phyloP scores from a whole-genome alignment of 2,113 vertebrate genomes.

The Scortum barcoo region DNA sequence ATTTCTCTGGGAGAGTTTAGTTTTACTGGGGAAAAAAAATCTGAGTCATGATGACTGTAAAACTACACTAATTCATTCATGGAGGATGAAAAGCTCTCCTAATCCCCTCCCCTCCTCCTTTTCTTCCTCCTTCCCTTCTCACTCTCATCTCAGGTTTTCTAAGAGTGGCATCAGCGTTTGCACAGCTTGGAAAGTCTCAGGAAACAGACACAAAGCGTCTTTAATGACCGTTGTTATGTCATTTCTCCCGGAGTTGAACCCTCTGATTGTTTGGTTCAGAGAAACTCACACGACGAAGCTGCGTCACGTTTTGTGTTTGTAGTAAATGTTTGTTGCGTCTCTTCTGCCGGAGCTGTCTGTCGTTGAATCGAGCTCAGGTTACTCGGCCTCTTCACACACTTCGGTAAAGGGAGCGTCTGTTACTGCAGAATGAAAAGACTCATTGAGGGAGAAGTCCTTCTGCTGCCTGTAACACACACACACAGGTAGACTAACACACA shows the following conservation, averaged over 20 bases:
- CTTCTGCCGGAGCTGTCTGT: background rate
- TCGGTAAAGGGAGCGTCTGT: conserved; percentile 46
- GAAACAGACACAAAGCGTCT: conserved; percentile 2
- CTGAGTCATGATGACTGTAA: conserved; percentile 21
- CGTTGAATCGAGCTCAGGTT: conserved; percentile 28
- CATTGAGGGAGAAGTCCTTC: conserved; percentile 65
- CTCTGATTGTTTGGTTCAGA: background rate
- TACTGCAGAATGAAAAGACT: conserved; percentile 66
- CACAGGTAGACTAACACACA: conserved; percentile 12
- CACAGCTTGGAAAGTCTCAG: background rate
- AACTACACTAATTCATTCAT: background rate
- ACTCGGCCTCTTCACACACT: background rate
- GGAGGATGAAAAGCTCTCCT: background rate
- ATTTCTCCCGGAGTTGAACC: background rate
- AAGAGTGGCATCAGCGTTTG: background rate
- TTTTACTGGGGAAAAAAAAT: too few relatives aligned
- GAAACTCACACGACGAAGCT: too few relatives aligned
- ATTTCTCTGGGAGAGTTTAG: background rate
- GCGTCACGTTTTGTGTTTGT: background rate
- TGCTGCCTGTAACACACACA: background rate
- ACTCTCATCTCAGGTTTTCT: conserved; percentile 3
- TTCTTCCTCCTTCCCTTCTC: background rate
- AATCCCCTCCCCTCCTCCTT: background rate
- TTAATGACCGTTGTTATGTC: background rate
- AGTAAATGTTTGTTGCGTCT: background rate